A percentile compares a stretch with the other conserved stretches of the same genome.
These are phyloP conservation scores for Trissoscelio sp. DNA, from an alignment of 2,888 invertebrate species.

Conservation along the genomic window DNA sequence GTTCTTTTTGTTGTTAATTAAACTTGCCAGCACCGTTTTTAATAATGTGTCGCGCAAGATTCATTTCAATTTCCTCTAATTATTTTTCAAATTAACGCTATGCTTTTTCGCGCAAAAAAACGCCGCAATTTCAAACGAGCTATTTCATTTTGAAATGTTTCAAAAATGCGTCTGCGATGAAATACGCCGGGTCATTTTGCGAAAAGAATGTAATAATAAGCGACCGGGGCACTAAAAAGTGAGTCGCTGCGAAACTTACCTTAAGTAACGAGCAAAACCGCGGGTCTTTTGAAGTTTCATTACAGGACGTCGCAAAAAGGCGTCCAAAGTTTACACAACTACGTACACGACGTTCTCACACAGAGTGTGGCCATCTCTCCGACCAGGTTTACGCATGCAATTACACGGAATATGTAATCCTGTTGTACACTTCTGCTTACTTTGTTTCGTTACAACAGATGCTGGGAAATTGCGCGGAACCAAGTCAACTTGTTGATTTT, in stretches of 20 bases:
- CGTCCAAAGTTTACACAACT: slow-evolving; percentile 44
- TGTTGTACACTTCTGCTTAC: slow-evolving; percentile 2
- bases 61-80: slow-evolving; percentile 20
- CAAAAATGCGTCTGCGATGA: neutral
- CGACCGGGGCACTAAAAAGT: slow-evolving; percentile 26
- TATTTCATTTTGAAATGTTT: neutral
- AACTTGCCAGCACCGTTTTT: neutral
- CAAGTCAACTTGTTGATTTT: slow-evolving; percentile 8
- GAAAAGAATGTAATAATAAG: slow-evolving; percentile 47
- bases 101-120: neutral
- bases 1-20: slow-evolving; percentile 6
- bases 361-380: slow-evolving; percentile 13
- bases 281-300: slow-evolving; percentile 61
- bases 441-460: slow-evolving; percentile 27
- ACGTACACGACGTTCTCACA: neutral
- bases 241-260: slow-evolving; percentile 43
- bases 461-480: slow-evolving; percentile 8
- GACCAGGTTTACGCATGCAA: slow-evolving; percentile 40
- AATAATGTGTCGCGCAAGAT: neutral
- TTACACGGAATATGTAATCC: slow-evolving; percentile 39
- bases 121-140: neutral
- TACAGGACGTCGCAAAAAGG: slow-evolving; percentile 45
- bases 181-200: no score
- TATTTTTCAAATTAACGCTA: slow-evolving; percentile 17
- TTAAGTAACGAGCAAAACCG: slow-evolving; percentile 59